phyloP scores from a whole-genome alignment of 1,140 invertebrate species.

The Mycetomoellerius zeteki region DNA sequence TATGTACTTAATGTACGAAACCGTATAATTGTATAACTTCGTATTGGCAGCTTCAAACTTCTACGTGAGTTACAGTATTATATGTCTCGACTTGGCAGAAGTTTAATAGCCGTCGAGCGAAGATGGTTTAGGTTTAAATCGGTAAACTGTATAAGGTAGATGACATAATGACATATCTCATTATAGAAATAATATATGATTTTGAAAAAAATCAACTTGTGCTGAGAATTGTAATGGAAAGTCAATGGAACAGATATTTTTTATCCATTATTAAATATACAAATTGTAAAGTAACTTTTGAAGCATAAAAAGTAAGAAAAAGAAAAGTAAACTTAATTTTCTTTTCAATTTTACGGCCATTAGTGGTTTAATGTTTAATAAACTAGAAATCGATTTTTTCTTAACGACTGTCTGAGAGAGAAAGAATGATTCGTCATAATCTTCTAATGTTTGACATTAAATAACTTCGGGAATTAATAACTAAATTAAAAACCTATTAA shows the following conservation, averaged over 20 bases:
- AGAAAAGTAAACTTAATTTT: background rate
- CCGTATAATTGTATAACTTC: slow-evolving; percentile 20
- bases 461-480: background rate
- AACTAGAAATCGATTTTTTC: background rate
- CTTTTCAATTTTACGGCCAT: background rate
- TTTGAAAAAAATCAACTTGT: background rate
- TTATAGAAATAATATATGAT: background rate
- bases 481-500: slow-evolving; percentile 22
- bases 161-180: slow-evolving; percentile 13
- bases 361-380: background rate
- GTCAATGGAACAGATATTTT: background rate
- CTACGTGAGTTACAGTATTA: slow-evolving; percentile 33
- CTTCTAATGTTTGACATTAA: slow-evolving; percentile 17
- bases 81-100: slow-evolving; percentile 36
- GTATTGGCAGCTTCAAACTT: slow-evolving; percentile 39
- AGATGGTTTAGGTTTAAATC: slow-evolving; percentile 17
- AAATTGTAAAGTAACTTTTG: background rate
- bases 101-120: slow-evolving; percentile 41
- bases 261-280: background rate
- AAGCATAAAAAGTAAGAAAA: background rate
- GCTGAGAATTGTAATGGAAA: background rate
- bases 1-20: background rate
- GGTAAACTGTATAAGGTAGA: background rate
- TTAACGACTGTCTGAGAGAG: background rate
- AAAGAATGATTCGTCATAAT: background rate